These are phyloP conservation scores for Venustoraphidia nigricollis DNA, from an alignment of 2,888 invertebrate species.

Conservation along the genomic window DNA sequence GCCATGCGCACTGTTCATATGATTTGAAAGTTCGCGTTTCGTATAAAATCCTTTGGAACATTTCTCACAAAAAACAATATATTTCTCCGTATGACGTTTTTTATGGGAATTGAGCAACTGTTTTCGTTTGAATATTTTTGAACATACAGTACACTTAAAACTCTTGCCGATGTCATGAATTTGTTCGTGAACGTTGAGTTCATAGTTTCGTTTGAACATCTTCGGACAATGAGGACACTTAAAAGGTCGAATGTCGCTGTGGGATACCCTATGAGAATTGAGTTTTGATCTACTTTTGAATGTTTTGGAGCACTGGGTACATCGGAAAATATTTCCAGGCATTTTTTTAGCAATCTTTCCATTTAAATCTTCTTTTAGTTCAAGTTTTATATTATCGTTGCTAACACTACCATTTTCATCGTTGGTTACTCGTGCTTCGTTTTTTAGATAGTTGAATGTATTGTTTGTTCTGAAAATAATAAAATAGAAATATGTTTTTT, in stretches of 20 bases:
- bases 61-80: background rate
- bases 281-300: background rate
- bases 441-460: too few relatives aligned
- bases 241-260: background rate
- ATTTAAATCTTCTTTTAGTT: background rate
- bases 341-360: slow-evolving; percentile 29
- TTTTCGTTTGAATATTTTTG: slow-evolving; percentile 1
- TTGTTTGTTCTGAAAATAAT: too few relatives aligned
- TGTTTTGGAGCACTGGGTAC: background rate
- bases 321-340: slow-evolving; percentile 21
- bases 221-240: slow-evolving; percentile 3
- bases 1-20: background rate
- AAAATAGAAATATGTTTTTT: too few relatives aligned
- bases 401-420: too few relatives aligned
- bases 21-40: slow-evolving; percentile 1
- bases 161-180: background rate
- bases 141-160: slow-evolving; percentile 1
- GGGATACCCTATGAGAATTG: background rate
- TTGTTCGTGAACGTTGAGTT: background rate
- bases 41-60: slow-evolving; percentile 4
- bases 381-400: background rate
- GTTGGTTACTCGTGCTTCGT: too few relatives aligned
- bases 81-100: slow-evolving; percentile 1
- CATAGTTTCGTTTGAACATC: background rate
- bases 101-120: background rate